A percentile compares a stretch with the other conserved stretches of the same genome.
phyloP scores from a whole-genome alignment of 2,888 invertebrate genomes.

The Chalcis sispes region DNA sequence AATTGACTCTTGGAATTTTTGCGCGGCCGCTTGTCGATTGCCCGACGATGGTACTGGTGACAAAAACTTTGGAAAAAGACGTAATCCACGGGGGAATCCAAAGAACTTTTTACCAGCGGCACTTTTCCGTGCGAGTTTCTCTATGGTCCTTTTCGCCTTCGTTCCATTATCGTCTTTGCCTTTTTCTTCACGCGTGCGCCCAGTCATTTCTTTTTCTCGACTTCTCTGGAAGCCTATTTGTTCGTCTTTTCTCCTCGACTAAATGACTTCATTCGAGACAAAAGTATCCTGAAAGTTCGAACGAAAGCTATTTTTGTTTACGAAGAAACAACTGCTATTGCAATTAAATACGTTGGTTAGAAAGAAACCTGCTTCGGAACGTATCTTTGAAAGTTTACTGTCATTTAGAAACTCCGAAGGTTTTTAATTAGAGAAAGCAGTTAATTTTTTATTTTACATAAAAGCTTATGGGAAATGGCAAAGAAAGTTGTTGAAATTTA shows the following conservation, averaged over 20 bases:
- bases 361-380: too few species aligned
- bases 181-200: neutral
- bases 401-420: neutral
- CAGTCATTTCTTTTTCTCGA: conserved; percentile 13
- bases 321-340: conserved; percentile 40
- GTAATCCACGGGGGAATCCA: conserved; percentile 43
- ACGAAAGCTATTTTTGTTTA: neutral
- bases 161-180: neutral
- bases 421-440: neutral
- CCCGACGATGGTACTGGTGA: neutral
- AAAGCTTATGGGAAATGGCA: neutral
- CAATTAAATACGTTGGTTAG: conserved; percentile 28
- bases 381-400: too few species aligned
- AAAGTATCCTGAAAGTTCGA: conserved; percentile 31
- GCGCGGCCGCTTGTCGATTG: neutral
- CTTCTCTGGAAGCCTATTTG: conserved; percentile 1
- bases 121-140: conserved; percentile 13
- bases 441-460: neutral
- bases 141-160: conserved; percentile 20
- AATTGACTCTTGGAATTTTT: conserved; percentile 40
- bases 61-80: conserved; percentile 31
- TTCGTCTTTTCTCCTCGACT: conserved; percentile 7
- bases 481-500: too few species aligned
- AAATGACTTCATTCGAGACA: conserved; percentile 40
- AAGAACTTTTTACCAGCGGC: conserved; percentile 26